Conservation (phyloP, 2,888 invertebrate species). For the Busseola fusca region DNA sequence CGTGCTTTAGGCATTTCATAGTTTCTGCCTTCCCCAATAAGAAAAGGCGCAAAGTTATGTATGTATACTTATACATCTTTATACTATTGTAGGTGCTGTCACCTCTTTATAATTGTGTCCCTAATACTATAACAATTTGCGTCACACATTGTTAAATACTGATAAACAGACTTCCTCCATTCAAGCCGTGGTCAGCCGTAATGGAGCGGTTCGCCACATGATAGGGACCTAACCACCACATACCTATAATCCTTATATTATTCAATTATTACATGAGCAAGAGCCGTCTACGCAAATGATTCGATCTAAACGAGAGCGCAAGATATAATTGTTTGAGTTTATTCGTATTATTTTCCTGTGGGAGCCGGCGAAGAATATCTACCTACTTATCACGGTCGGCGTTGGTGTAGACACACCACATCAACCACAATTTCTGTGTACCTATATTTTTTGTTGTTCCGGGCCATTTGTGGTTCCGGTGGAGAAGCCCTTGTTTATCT, state of each 20-base stretch:
- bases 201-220: constrained; percentile 76
- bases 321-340: constrained; percentile 14
- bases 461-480: not conserved
- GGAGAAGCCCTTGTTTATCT: not conserved
- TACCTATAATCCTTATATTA: constrained; percentile 54
- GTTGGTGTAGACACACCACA: not conserved
- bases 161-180: constrained; percentile 73
- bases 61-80: not conserved
- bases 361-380: not conserved
- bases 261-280: constrained; percentile 49
- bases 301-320: constrained; percentile 29
- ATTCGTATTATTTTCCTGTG: constrained; percentile 15
- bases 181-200: constrained; percentile 70
- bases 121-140: constrained; percentile 37
- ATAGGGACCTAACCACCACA: constrained; percentile 63
- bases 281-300: constrained; percentile 30
- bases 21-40: not conserved
- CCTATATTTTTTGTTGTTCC: not conserved
- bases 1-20: not conserved
- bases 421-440: constrained; percentile 8
- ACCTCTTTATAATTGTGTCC: constrained; percentile 21
- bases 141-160: constrained; percentile 61
- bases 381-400: not conserved
- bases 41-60: not conserved
- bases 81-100: no score